Evolutionary conservation across 2,797 vertebrate genomes (phyloP), one percentile per base, ranked within the genome.

Genomic region (Gymnothorax javanicus): DNA sequence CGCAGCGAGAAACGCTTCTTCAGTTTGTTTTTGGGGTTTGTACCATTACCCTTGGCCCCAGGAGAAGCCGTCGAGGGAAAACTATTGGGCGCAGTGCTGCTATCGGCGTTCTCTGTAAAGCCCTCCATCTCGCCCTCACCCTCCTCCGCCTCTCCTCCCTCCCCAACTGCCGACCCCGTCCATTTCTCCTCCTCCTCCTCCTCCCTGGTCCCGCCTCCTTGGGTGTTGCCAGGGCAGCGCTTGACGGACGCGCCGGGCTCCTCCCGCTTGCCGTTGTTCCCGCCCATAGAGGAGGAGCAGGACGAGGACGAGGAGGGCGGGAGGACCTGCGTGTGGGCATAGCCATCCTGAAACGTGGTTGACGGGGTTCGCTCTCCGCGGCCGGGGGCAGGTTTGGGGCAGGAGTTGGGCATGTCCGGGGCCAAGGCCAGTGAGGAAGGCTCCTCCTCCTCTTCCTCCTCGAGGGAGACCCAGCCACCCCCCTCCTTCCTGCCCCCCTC

Each of bases 1-100:
- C 97, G 96, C 90, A 98, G 92, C 0, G 97, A 98, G 86, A 98
- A 98, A 9, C 97, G 96, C 88, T 98, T 98, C 93, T 97, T 97
- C 88, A 98, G 95, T 89, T 97, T 97, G 91, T 95, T 97, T 90
- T 98, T 98, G 60, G 95, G 93, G 87, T 92, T 92, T 12, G 90
- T 90, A 33, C 90, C 82, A 87, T 90, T 94, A 2, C 92, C 93
- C 90, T 94, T 96, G 82, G 93, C 88, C 6, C 50, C 95, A 89
- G 0, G 94, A 91, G 84, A 91, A 89, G 2, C 88, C 73, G 75
- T 90, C 54, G 27, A 92, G 90, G 89, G 85, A 9, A 75, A 89
- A 83, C 79, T 91, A 86, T 91, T 91, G 54, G 91, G 85, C 59
- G 90, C 73, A 85, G 89, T 89, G 87, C 93, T 90, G 88, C 92